These are phyloP conservation scores for Plusia festucae DNA, from an alignment of 2,888 invertebrate species.

Conservation along the genomic window DNA sequence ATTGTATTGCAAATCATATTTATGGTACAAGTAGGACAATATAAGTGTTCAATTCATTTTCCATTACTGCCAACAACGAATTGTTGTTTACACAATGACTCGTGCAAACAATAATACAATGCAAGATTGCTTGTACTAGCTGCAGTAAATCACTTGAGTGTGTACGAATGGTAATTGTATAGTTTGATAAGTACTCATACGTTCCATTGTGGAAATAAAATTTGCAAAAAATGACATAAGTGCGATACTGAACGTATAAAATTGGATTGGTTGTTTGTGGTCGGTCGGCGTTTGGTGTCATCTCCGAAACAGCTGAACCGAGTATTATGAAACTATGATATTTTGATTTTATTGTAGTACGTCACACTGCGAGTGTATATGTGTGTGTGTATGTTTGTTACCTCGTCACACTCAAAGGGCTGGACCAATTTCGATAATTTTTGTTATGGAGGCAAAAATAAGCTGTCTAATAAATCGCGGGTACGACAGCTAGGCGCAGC, in stretches of 20 bases:
- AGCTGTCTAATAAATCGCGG: too few species aligned
- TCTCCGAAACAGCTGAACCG: too few species aligned
- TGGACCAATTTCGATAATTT: too few species aligned
- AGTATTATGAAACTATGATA: too few species aligned
- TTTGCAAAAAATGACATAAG: not conserved
- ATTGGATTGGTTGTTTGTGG: too few species aligned
- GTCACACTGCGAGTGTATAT: too few species aligned
- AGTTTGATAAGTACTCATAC: not conserved
- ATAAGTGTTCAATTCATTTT: conserved; percentile 59
- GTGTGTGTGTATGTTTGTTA: too few species aligned
- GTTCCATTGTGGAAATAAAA: conserved; percentile 31
- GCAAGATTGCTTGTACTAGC: conserved; percentile 55
- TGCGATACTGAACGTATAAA: not conserved
- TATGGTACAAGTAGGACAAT: conserved; percentile 57
- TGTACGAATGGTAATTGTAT: conserved; percentile 50
- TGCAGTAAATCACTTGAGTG: conserved; percentile 68
- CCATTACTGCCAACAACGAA: conserved; percentile 50
- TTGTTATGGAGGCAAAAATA: too few species aligned
- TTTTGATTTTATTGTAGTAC: too few species aligned
- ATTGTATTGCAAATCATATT: conserved; percentile 59
- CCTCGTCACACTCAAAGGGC: too few species aligned
- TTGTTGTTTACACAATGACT: conserved; percentile 57
- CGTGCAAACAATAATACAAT: conserved; percentile 62
- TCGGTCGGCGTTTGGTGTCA: too few species aligned
- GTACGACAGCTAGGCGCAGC: too few species aligned